A percentile compares a stretch with the other conserved stretches of the same genome.
Conservation (phyloP, 2,888 invertebrate species). For the Melieria picta region DNA sequence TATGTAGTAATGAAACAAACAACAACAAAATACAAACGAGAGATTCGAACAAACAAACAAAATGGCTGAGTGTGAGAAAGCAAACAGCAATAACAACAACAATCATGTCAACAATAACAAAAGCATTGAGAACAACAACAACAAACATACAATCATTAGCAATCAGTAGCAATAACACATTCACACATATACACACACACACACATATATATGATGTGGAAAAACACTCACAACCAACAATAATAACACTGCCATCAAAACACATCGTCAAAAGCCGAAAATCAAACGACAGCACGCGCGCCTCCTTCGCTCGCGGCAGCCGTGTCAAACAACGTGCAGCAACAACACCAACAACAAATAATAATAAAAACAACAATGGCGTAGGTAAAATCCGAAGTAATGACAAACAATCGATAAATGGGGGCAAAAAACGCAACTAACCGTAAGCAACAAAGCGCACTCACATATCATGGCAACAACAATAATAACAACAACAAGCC, state of each 20-base stretch:
- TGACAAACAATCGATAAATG: conserved; percentile 28
- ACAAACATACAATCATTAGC: too few species aligned
- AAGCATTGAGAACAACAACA: too few species aligned
- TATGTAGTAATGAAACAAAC: too few species aligned
- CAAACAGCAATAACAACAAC: too few species aligned
- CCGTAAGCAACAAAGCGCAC: conserved; percentile 1
- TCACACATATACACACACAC: too few species aligned
- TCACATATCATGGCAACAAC: background rate
- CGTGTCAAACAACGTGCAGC: background rate
- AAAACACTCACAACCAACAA: conserved; percentile 6
- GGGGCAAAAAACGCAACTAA: conserved; percentile 6
- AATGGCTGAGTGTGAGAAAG: too few species aligned
- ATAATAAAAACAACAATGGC: background rate
- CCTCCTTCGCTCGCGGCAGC: background rate
- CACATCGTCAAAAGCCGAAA: conserved; percentile 25
- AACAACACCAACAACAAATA: background rate
- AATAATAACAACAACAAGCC: background rate
- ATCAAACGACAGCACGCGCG: conserved; percentile 8
- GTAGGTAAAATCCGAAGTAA: conserved; percentile 1
- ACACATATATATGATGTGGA: too few species aligned
- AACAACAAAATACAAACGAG: too few species aligned
- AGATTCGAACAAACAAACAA: too few species aligned
- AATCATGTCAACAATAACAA: too few species aligned
- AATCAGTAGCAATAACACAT: too few species aligned
- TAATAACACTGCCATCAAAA: conserved; percentile 19